A percentile compares a stretch with the other conserved stretches of the same genome.
Conservation (phyloP, 2,113 vertebrate genomes). For the Sander lucioperca region DNA sequence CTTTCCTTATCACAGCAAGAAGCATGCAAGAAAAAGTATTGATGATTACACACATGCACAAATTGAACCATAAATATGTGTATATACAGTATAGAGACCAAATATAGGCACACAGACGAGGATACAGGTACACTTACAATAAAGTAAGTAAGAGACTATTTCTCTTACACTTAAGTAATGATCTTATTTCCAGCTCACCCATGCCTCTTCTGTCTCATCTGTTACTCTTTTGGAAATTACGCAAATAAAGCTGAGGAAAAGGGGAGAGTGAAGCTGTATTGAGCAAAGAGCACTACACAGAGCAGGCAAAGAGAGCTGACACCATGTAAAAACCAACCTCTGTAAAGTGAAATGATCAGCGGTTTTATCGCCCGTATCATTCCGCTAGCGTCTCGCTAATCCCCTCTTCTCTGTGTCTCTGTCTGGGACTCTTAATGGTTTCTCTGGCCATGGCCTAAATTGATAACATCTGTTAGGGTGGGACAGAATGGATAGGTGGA, state of each 20-base stretch:
- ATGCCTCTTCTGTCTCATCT: slow-evolving; percentile 34
- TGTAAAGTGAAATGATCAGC: slow-evolving; percentile 66
- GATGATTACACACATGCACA: neutral
- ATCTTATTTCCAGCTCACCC: slow-evolving; percentile 31
- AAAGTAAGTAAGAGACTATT: slow-evolving; percentile 5
- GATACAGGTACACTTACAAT: slow-evolving; percentile 1
- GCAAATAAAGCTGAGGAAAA: slow-evolving; percentile 35
- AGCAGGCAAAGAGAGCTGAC: slow-evolving; percentile 51
- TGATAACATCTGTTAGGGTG: slow-evolving; percentile 74
- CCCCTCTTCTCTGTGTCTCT: slow-evolving; percentile 46
- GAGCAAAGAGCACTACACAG: slow-evolving; percentile 6
- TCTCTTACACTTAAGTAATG: slow-evolving; percentile 46
- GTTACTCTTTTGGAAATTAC: slow-evolving; percentile 44
- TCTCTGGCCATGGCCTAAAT: slow-evolving; percentile 47
- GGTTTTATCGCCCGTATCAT: slow-evolving; percentile 67
- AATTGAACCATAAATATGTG: slow-evolving; percentile 28
- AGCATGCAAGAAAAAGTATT: neutral
- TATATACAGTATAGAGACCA: slow-evolving; percentile 11
- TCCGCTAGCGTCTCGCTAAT: slow-evolving; percentile 52
- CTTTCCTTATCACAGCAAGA: slow-evolving; percentile 1
- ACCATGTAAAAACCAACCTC: slow-evolving; percentile 49
- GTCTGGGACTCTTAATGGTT: slow-evolving; percentile 61
- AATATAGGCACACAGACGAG: neutral
- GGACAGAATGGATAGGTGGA: slow-evolving; percentile 55
- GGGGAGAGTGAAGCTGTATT: slow-evolving; percentile 35